Percentiles rank a stretch among this genome's conserved stretches.
Evolutionary conservation across 1,140 invertebrate species (phyloP).

Genomic region (Drosophila virilis): DNA sequence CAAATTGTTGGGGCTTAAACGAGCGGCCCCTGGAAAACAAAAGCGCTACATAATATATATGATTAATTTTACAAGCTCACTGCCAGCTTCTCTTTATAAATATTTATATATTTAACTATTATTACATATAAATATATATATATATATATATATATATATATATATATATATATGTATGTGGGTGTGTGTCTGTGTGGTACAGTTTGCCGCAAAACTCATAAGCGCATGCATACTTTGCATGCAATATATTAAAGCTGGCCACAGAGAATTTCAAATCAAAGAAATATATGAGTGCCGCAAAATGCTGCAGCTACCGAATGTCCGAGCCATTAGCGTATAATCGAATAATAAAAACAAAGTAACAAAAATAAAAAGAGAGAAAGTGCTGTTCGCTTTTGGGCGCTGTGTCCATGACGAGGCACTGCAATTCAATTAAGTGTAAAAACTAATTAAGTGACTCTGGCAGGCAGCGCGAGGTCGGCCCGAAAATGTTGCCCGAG

Average conservation of each 20-base stretch:
- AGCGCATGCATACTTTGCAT: constrained; percentile 1
- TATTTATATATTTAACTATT: background rate
- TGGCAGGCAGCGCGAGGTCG: background rate
- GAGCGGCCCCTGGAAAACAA: constrained; percentile 5
- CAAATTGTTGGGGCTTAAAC: constrained; percentile 72
- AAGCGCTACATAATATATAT: constrained; percentile 69
- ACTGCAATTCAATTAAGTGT: constrained; percentile 81
- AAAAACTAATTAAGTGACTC: constrained; percentile 80
- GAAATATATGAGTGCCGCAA: constrained; percentile 42
- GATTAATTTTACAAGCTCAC: constrained; percentile 64
- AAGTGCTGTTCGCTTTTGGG: constrained; percentile 38
- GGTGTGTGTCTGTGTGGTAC: constrained; percentile 22
- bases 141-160: background rate
- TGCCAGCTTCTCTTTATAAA: background rate
- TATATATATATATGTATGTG: background rate
- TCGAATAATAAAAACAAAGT: constrained; percentile 24
- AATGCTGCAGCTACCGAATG: background rate
- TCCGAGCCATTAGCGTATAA: constrained; percentile 10
- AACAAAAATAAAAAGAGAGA: constrained; percentile 5
- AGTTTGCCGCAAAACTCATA: constrained; percentile 46
- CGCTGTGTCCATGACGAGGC: constrained; percentile 40
- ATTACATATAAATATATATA: background rate
- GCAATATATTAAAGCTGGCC: constrained; percentile 46
- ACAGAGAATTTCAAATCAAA: constrained; percentile 47
- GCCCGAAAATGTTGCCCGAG: constrained; percentile 3